phyloP scores from a whole-genome alignment of 2,113 vertebrate genomes.

The Oryzias woworae region DNA sequence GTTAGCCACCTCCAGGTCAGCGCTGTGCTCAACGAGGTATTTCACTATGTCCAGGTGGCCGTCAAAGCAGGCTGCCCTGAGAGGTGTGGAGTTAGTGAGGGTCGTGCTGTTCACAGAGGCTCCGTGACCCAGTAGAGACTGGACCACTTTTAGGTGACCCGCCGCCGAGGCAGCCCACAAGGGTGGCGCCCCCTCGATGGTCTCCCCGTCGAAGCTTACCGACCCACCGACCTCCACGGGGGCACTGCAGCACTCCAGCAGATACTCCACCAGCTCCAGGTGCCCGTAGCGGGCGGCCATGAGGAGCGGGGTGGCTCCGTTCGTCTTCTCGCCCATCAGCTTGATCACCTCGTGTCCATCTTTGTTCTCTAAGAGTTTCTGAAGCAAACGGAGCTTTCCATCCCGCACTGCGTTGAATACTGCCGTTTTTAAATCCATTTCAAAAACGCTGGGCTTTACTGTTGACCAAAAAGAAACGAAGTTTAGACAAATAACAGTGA shows the following conservation, averaged over 20 bases:
- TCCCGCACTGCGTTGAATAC: constrained; percentile 98
- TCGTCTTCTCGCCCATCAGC: constrained; percentile 92
- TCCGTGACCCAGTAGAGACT: constrained; percentile 91
- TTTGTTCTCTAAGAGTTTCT: constrained; percentile 93
- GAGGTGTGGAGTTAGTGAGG: constrained; percentile 92
- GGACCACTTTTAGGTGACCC: constrained; percentile 94
- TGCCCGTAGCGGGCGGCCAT: constrained; percentile 97
- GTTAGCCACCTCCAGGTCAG: constrained; percentile 96
- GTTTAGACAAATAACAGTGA: neutral
- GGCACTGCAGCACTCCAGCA: constrained; percentile 92
- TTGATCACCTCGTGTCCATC: constrained; percentile 87
- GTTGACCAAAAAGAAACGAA: constrained; percentile 2
- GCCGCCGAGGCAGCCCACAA: constrained; percentile 96
- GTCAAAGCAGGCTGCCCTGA: constrained; percentile 96
- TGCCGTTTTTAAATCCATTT: constrained; percentile 97
- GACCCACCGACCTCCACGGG: constrained; percentile 92
- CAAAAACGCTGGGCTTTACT: neutral
- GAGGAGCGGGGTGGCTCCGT: constrained; percentile 93
- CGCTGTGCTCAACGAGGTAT: constrained; percentile 96
- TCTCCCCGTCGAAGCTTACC: constrained; percentile 96
- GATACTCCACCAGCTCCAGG: constrained; percentile 94
- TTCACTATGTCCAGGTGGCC: constrained; percentile 96
- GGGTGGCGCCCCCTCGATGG: constrained; percentile 95
- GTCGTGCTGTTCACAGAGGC: constrained; percentile 98
- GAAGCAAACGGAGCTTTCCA: constrained; percentile 93